Evolutionary conservation across 1,140 invertebrate species (phyloP), one percentile per base, ranked within the genome.

Genomic region (Drosophila ananassae): DNA sequence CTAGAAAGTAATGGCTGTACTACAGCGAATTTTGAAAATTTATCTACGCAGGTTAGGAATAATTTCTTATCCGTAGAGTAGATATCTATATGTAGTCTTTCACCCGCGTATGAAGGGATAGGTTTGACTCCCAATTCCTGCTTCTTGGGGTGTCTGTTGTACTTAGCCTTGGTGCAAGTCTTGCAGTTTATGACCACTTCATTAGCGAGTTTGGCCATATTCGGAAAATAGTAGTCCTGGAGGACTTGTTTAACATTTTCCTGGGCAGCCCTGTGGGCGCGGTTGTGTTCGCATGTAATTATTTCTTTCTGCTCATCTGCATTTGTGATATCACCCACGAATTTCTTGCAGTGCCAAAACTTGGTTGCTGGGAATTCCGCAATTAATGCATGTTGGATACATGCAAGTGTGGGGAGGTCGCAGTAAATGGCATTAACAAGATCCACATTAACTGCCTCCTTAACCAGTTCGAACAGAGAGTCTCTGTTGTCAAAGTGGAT

Each of bases 1-100:
- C 75, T 39, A 3, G 71, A 73, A 13, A 12, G 2, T 21, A 74
- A 47, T 25, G 57, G 57, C 41, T 68, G 63, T 12, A 57, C 46
- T 24, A 73, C 32, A 13, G 63, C 51, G 30, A 73, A 73, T 47
- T 59, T 73, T 4, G 48, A 75, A 30, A 75, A 59, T 75, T 51
- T 62, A 50, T 71, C 55, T 25, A 69, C 22, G 32, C 58, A 69
- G 24, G 64, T 69, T 9, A 74, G 21, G 28, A 64, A 71, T 2
- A 51, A 25, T 41, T 47, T 63, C 12, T 47, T 58, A 21, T 73
- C 48, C 1, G 62, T 73, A 12, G 58, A 62, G 24, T 52, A 73
- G 0, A 64, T 71, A 12, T 72, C 67, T 7, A 72, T 39, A 34
- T 34, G 32, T 8, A 34, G 3, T 6, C 2, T 34, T 34, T 34